A percentile compares a stretch with the other conserved stretches of the same genome.
phyloP scores from a whole-genome alignment of 2,888 invertebrate species.

The Drosophila koepferae region DNA sequence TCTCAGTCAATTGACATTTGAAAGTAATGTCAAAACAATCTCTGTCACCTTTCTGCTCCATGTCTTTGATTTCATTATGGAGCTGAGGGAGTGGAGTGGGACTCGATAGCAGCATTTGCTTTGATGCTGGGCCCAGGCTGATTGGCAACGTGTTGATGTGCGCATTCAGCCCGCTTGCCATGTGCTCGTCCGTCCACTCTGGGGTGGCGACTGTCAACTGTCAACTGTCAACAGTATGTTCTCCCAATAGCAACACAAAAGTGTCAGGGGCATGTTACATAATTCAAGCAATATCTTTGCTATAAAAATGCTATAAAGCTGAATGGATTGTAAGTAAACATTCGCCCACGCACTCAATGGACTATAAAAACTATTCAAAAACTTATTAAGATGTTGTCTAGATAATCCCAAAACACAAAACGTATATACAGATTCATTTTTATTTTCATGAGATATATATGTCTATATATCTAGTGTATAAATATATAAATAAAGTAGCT shows the following conservation, averaged over 20 bases:
- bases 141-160: slow-evolving; percentile 75
- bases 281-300: slow-evolving; percentile 31
- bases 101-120: slow-evolving; percentile 3
- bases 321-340: slow-evolving; percentile 36
- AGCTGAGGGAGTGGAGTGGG: background rate
- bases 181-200: slow-evolving; percentile 29
- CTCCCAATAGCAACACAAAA: background rate
- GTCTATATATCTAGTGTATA: too few species aligned
- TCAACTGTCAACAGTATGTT: background rate
- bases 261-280: slow-evolving; percentile 27
- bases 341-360: slow-evolving; percentile 23
- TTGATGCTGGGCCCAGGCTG: slow-evolving; percentile 39
- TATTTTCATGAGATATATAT: background rate
- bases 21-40: slow-evolving; percentile 78
- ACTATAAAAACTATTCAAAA: slow-evolving; percentile 37
- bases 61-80: slow-evolving; percentile 60
- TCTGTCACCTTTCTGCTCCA: slow-evolving; percentile 55
- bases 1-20: slow-evolving; percentile 73
- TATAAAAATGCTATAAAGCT: slow-evolving; percentile 47
- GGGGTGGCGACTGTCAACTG: slow-evolving; percentile 16
- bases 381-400: slow-evolving; percentile 4
- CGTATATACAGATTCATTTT: background rate
- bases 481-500: background rate
- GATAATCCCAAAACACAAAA: slow-evolving; percentile 1
- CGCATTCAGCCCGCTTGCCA: slow-evolving; percentile 67